Base-by-base conservation (phyloP, 2,113 vertebrate genomes). In the Piprites chloris region DNA sequence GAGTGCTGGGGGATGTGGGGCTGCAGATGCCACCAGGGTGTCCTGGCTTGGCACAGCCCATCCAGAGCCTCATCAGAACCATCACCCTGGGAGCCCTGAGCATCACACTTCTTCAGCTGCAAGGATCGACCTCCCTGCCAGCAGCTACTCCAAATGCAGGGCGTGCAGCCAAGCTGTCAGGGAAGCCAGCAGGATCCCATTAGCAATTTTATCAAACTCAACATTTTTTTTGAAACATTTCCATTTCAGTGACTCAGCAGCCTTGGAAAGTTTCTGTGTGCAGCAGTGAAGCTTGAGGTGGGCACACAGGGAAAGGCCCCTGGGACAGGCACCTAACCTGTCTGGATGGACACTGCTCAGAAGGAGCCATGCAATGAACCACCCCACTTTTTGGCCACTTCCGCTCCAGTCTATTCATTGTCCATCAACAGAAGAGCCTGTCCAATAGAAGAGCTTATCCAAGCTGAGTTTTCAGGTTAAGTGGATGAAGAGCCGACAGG, bases 181-280 rank as follows among this genome's bases (percentile, higher is more conserved):
- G 67, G 62, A 63, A 95, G 49, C 30, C 88, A 92, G 89, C 71
- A 92, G 86, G 79, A 47, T 85, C 44, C 66, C 67, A 30, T 52
- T 61, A 47, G 86, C 49, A 83, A 24, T 85, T 92, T 92, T 83
- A 83, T 69, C 86, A 82, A 68, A 92, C 35, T 82, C 82, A 24
- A 41, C 6, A 2, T 8, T 72, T 90, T 81, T 85, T 75, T 73
- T 69, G 62, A 79, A 80, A 83, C 24, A 49, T 80, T 90, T 88
- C 62, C 49, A 44, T 69, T 86, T 86, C 2, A 7, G 75, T 66
- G 83, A 88, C 58, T 88, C 76, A 86, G 86, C 89, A 92, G 93
- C 89, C 72, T 86, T 76, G 62, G 53, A 39, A 92, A 69, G 37
- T 2, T 4, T 17, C 71, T 6, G 46, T 46, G 0, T 0, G 50